A percentile compares a stretch with the other conserved stretches of the same genome.
Conservation (phyloP, 2,888 invertebrate species). For the Conus canariensis region DNA sequence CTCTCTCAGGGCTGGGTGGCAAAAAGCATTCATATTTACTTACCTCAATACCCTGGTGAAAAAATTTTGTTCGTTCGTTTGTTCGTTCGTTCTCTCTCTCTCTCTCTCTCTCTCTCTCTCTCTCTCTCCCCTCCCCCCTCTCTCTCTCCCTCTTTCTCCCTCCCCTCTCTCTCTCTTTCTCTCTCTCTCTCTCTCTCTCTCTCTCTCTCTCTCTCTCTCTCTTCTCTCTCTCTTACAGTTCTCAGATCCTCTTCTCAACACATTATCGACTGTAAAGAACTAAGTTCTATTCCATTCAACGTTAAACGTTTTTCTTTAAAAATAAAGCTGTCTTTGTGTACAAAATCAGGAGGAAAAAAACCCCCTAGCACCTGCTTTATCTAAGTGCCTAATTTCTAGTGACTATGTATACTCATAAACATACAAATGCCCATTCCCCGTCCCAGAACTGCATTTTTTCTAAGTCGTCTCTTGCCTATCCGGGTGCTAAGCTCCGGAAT, state of each 20-base stretch:
- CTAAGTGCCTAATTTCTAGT: not conserved
- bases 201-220: too few relatives aligned
- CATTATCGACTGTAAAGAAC: too few relatives aligned
- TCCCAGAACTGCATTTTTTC: too few relatives aligned
- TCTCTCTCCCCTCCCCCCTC: not conserved
- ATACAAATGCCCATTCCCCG: too few relatives aligned
- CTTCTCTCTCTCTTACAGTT: too few relatives aligned
- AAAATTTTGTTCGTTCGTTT: not conserved
- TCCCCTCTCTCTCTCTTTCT: not conserved
- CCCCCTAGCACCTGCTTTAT: too few relatives aligned
- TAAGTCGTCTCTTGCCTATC: too few relatives aligned
- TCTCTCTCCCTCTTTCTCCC: conserved; percentile 7
- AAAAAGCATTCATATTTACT: too few relatives aligned
- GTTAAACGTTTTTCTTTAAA: not conserved
- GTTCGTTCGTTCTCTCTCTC: not conserved
- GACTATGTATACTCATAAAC: not conserved
- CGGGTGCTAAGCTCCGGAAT: too few relatives aligned
- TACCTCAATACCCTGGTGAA: too few relatives aligned
- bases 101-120: not conserved
- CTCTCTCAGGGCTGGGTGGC: not conserved
- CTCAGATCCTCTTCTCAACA: too few relatives aligned
- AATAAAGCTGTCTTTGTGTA: not conserved
- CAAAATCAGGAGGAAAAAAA: too few relatives aligned
- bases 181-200: not conserved
- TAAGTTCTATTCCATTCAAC: not conserved